A percentile compares a stretch with the other conserved stretches of the same genome.
Evolutionary conservation across 2,797 vertebrate genomes (phyloP).

Genomic region (Sebastes reedi): DNA sequence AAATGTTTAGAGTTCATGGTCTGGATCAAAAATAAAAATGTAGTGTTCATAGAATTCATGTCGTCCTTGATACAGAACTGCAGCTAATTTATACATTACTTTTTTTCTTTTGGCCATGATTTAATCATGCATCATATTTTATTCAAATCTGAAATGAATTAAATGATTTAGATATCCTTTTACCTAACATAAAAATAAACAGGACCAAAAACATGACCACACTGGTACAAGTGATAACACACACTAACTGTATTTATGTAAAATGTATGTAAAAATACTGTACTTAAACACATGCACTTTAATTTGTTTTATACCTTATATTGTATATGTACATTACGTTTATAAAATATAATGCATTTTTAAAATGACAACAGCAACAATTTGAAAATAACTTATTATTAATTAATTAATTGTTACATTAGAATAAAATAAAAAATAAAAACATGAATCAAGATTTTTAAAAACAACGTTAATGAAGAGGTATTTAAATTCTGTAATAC

Average conservation of each 20-base stretch:
- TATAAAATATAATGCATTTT: neutral
- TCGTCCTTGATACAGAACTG: neutral
- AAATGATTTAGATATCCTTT: neutral
- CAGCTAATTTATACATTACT: neutral
- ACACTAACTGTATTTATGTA: neutral
- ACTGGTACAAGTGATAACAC: neutral
- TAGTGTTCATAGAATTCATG: neutral
- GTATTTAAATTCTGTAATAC: neutral
- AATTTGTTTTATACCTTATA: neutral
- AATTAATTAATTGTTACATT: no score
- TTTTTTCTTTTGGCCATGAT: neutral
- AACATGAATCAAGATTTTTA: neutral
- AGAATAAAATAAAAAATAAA: neutral
- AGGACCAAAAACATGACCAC: neutral
- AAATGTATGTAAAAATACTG: neutral
- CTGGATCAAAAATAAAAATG: neutral
- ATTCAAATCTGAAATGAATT: neutral
- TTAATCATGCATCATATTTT: neutral
- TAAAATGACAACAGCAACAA: neutral
- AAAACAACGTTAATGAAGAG: neutral
- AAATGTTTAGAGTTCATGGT: neutral
- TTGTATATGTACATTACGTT: neutral
- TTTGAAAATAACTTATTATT: neutral
- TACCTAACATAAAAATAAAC: neutral
- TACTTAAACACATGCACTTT: neutral